A percentile compares a stretch with the other conserved stretches of the same genome.
phyloP scores from a whole-genome alignment of 2,113 vertebrate genomes.

The Capra hircus region DNA sequence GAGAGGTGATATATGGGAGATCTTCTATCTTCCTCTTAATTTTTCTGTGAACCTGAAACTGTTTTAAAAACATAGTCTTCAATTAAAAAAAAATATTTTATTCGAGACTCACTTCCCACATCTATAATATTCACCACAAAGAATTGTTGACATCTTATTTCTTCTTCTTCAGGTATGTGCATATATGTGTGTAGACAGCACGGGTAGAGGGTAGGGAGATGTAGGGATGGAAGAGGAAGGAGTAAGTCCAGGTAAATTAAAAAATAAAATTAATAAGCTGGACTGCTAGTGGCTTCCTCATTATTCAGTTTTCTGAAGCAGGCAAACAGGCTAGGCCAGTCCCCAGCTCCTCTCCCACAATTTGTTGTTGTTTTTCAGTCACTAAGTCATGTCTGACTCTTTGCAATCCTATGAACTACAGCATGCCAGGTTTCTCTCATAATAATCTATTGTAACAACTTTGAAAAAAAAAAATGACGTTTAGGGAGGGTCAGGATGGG shows the following conservation, averaged over 20 bases:
- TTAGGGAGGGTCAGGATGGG: not conserved
- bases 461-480: not conserved
- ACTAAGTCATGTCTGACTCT: not conserved
- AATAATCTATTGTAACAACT: not conserved
- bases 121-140: not conserved
- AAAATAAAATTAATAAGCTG: too few relatives aligned
- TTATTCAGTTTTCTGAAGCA: not conserved
- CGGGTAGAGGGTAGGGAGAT: not conserved
- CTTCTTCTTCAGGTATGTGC: not conserved
- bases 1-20: not conserved
- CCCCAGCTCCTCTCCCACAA: not conserved
- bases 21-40: not conserved
- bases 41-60: not conserved
- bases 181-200: not conserved
- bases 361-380: not conserved
- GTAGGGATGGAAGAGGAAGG: not conserved
- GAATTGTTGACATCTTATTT: not conserved
- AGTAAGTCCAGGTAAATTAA: not conserved
- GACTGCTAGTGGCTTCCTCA: not conserved
- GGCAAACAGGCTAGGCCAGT: not conserved
- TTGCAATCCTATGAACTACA: not conserved
- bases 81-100: not conserved
- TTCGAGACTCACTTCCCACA: not conserved
- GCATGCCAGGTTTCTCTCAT: not conserved
- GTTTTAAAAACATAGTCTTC: not conserved